Conservation (phyloP, 2,113 vertebrate species). For the Dicrurus megarhynchus region DNA sequence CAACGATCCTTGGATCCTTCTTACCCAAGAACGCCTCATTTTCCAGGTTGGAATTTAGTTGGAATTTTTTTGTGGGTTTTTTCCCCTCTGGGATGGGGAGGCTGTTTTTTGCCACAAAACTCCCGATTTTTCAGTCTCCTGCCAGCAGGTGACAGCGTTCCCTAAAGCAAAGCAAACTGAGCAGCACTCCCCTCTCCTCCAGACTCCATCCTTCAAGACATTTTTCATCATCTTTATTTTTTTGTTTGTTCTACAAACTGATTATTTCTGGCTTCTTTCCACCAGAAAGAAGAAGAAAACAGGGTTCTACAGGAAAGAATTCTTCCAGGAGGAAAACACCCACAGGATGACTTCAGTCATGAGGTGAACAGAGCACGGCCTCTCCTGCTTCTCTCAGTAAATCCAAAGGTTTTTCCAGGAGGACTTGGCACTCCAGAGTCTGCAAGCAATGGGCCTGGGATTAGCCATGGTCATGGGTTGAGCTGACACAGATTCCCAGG, state of each 20-base stretch:
- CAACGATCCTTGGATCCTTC: background rate
- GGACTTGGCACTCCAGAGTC: background rate
- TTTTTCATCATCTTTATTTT: background rate
- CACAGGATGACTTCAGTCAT: background rate
- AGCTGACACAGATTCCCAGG: background rate
- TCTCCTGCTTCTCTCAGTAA: background rate
- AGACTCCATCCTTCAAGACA: background rate
- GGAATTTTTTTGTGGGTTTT: background rate
- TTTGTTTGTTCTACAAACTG: background rate
- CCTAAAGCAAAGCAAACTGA: background rate
- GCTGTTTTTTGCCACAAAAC: background rate
- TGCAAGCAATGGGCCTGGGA: background rate
- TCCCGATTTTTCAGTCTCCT: background rate
- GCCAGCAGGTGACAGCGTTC: background rate
- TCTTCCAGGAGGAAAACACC: background rate
- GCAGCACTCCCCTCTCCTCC: background rate
- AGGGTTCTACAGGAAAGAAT: background rate
- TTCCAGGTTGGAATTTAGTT: background rate
- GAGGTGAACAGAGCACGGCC: background rate
- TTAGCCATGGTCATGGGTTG: background rate
- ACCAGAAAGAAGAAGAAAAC: background rate
- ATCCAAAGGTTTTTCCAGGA: background rate
- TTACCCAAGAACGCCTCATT: background rate
- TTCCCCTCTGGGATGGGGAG: fast-evolving
- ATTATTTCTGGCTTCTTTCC: background rate